Base-by-base conservation (phyloP, 1,140 invertebrate species). In the Brachionus paranguensis region DNA sequence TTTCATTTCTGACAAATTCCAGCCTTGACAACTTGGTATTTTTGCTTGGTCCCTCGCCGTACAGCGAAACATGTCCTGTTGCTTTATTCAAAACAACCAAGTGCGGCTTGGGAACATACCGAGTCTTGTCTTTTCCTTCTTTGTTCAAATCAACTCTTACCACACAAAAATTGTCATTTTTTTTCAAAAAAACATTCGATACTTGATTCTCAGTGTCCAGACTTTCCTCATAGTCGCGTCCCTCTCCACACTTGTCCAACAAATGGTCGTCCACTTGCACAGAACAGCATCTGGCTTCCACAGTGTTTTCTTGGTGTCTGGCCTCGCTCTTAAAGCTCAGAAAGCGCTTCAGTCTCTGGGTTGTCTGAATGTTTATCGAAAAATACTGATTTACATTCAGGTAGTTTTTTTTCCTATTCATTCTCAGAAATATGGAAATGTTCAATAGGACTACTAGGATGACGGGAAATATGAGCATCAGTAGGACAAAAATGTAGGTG, bases 101-200 rank as follows among this genome's bases (percentile, higher is more conserved):
- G 45, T 76, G 72, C 3, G 72, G 45, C 17, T 50, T 76, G 17
- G 45, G 72, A 0, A 76, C 17, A 50, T 24, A 76, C 24, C 72
- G 17, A 47, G 17, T 50, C 45, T 47, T 76, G 24, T 76, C 68
- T 72, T 68, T 68, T 12, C 64, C 27, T 29, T 68, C 64, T 68
- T 72, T 72, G 33, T 76, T 50, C 17, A 76, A 47, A 53, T 76
- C 72, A 10, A 76, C 45, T 76, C 47, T 76, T 17, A 76, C 20
- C 10, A 47, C 12, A 50, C 72, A 76, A 50, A 76, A 76, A 24
- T 47, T 24, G 10, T 76, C 10, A 6, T 76, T n/a, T 50, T 76
- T 76, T 76, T 50, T 76, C n/a, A 76, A 24, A 47, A 76, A 76
- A 27, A 76, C 43, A 76, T 76, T 72, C 41, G 68, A 72, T 6